These are phyloP conservation scores for Diplogasteroides magnus DNA, from an alignment of 1,140 invertebrate genomes.

Conservation along the genomic window DNA sequence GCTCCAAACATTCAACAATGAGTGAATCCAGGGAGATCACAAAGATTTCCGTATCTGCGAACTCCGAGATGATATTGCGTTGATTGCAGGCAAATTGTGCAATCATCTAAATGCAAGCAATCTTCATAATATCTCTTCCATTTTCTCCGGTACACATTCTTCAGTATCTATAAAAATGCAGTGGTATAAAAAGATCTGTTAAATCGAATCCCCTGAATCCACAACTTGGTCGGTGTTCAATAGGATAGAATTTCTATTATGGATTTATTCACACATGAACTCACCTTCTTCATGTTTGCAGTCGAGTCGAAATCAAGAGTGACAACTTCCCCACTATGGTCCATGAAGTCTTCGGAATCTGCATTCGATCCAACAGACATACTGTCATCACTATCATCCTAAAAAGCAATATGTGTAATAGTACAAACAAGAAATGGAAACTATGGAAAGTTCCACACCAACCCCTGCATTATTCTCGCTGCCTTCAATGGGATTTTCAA, in stretches of 20 bases:
- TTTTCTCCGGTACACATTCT: too few species aligned
- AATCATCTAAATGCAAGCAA: constrained; percentile 19
- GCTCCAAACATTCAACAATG: constrained; percentile 46
- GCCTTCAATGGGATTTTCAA: constrained; percentile 20
- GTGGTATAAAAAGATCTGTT: too few species aligned
- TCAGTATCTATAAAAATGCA: too few species aligned
- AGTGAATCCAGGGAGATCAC: constrained; percentile 50
- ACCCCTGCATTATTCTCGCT: constrained; percentile 15
- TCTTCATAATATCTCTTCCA: too few species aligned
- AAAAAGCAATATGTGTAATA: background rate
- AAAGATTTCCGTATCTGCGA: constrained; percentile 55
- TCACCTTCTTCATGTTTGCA: constrained; percentile 6
- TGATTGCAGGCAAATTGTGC: constrained; percentile 27
- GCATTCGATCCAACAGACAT: background rate
- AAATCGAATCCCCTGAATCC: too few species aligned
- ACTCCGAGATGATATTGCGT: constrained; percentile 49
- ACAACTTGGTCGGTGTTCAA: too few species aligned
- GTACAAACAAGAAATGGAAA: background rate
- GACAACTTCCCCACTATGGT: background rate
- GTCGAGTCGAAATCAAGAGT: constrained; percentile 5
- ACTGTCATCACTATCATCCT: background rate
- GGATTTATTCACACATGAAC: too few species aligned
- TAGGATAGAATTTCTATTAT: too few species aligned
- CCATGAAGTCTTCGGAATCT: background rate
- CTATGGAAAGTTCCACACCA: background rate